These are phyloP conservation scores for Nothoprocta pentlandii DNA, from an alignment of 2,113 vertebrate species.

Conservation along the genomic window DNA sequence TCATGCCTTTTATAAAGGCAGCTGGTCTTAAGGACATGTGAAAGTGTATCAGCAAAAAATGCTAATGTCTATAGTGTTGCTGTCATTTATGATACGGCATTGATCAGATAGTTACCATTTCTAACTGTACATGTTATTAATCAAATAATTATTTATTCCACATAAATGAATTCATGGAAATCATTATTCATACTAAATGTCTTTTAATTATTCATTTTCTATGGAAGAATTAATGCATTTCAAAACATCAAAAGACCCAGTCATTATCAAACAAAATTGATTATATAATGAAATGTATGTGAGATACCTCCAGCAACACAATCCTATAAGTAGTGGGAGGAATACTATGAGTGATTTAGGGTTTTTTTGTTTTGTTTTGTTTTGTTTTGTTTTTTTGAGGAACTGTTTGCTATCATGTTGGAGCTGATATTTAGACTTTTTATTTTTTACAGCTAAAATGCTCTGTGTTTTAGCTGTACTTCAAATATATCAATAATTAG, in stretches of 20 bases:
- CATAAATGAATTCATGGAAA: neutral
- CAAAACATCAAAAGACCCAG: neutral
- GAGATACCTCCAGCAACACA: neutral
- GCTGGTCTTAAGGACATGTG: neutral
- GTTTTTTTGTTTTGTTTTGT: neutral
- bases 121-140: neutral
- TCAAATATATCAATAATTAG: neutral
- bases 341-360: neutral
- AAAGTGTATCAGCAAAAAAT: neutral
- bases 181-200: neutral
- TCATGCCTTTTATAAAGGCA: neutral
- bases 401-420: neutral
- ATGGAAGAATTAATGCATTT: neutral
- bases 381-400: neutral
- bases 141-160: conserved; percentile 3
- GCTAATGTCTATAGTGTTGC: neutral
- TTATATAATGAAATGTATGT: neutral
- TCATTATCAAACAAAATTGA: neutral
- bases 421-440: neutral
- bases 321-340: neutral
- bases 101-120: neutral
- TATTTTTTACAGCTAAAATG: neutral
- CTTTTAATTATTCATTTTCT: conserved; percentile 12
- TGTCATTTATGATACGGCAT: neutral
- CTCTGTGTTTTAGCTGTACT: neutral